These are phyloP conservation scores for Nothura maculosa DNA, from an alignment of 2,797 vertebrate genomes.

Conservation along the genomic window DNA sequence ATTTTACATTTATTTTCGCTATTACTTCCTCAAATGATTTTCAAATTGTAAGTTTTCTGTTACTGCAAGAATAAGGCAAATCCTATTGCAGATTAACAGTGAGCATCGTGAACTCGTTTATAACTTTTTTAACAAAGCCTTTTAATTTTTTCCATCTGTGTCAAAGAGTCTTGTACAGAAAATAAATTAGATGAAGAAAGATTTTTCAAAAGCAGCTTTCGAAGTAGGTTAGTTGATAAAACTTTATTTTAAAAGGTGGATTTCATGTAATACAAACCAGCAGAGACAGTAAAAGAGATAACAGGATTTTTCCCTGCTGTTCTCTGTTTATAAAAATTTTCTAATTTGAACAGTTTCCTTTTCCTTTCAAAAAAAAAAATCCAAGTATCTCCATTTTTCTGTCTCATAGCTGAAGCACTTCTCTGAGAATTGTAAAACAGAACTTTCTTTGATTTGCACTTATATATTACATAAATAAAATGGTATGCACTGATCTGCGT, in stretches of 20 bases:
- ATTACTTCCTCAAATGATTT: background rate
- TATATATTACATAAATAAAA: background rate
- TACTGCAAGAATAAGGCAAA: background rate
- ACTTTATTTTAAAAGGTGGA: background rate
- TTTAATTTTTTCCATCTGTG: background rate
- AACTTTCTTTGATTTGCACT: constrained; percentile 57
- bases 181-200: background rate
- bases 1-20: background rate
- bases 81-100: background rate
- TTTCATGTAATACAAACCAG: background rate
- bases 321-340: background rate
- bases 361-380: constrained; percentile 5
- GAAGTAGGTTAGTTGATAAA: background rate
- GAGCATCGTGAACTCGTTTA: background rate
- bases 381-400: constrained; percentile 47
- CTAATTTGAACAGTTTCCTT: constrained; percentile 41
- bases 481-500: background rate
- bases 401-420: constrained; percentile 49
- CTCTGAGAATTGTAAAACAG: constrained; percentile 49
- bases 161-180: background rate
- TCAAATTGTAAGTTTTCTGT: background rate
- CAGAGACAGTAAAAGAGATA: background rate
- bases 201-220: background rate
- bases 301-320: background rate
- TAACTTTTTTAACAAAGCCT: background rate